Base-by-base conservation (phyloP, 2,888 invertebrate genomes). In the Caenorhabditis macrosperma region DNA sequence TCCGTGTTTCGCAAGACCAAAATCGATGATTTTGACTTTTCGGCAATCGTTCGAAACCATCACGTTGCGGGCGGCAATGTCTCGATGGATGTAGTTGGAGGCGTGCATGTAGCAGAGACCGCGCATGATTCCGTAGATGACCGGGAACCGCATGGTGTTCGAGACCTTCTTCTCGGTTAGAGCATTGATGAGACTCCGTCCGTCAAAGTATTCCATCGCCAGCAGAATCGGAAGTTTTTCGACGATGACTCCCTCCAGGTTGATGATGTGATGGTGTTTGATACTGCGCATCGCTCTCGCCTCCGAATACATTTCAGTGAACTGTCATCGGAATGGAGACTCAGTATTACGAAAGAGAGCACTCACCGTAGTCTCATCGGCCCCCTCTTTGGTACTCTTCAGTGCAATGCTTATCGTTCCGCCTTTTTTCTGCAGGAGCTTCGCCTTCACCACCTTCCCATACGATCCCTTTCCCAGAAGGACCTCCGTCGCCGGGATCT, bases 61-160 rank as follows among this genome's bases (percentile, higher is more conserved):
- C 10, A 71, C 66, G 54, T 78, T 78, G 4, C 78, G n/a, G 6
- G 78, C 71, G n/a, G 78, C 78, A 12, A 78, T 63, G 26, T 78
- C 78, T 0, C 78, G 71, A 66, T 78, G 78, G 20, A 78, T 78
- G n/a, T 54, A 59, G 12, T 22, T 26, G 7, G 66, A 24, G 2
- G 22, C 17, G 54, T 78, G 78, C 24, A 78, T 71, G 54, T 59
- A 66, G 9, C 26, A 12, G 0, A 71, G 41, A 12, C 60, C 78
- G n/a, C 71, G 71, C 54, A 78, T 33, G 10, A 78, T 17, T 26
- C 60, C 78, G 28, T 24, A 35, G 10, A 71, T 35, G n/a, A 78
- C 44, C 24, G 71, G 66, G 5, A 78, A 46, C 15, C 71, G 64
- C 24, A 30, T 33, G 1, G 20, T 28, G n/a, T 41, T 33, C 3